Percentiles rank a stretch among this genome's conserved stretches.
Conservation (phyloP, 92 coral and sea anemone species). For the Phenganax marumi region DNA sequence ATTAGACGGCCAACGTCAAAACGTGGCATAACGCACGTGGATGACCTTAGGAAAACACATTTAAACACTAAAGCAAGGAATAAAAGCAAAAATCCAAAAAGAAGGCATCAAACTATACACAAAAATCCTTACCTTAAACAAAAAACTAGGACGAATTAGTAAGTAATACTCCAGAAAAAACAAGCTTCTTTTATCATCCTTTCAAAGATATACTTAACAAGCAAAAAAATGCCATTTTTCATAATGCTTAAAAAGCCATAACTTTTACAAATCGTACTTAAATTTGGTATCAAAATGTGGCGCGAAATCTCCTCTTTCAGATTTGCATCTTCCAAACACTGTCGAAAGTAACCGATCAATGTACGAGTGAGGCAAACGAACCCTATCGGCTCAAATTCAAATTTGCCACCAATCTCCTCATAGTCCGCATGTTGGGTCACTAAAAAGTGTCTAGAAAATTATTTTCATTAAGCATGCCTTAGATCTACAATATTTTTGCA, state of each 20-base stretch:
- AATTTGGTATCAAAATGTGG: conserved; percentile 2
- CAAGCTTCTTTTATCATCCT: background rate
- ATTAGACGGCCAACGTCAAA: background rate
- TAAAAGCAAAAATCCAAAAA: background rate
- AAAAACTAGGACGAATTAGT: background rate
- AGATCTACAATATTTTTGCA: no score
- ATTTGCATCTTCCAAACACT: background rate
- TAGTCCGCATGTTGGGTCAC: no score
- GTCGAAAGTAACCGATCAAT: background rate
- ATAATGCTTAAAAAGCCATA: background rate
- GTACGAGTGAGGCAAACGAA: background rate
- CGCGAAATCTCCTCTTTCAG: background rate
- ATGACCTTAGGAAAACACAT: background rate
- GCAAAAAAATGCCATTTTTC: background rate
- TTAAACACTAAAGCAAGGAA: background rate
- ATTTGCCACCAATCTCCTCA: background rate
- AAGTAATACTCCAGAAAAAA: background rate
- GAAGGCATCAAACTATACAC: background rate
- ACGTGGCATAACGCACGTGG: conserved; percentile 6
- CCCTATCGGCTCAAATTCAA: background rate
- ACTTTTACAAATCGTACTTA: background rate
- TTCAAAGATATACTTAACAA: no score
- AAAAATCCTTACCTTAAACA: background rate
- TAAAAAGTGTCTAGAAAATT: no score
- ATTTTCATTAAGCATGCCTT: no score